A percentile compares a stretch with the other conserved stretches of the same genome.
Evolutionary conservation across 2,888 invertebrate genomes (phyloP).

Genomic region (Orthosia gothica): DNA sequence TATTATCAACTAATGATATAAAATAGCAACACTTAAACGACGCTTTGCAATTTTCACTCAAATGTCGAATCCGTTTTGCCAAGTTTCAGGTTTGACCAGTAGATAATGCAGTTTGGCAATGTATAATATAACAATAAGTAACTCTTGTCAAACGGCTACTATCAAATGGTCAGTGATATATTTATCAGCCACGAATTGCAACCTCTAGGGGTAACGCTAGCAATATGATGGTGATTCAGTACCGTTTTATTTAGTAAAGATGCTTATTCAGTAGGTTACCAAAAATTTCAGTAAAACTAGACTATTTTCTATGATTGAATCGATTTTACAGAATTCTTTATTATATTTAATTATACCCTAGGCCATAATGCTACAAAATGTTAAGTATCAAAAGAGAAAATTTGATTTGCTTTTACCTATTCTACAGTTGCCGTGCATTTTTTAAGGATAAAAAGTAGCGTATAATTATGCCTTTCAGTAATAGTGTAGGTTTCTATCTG

Average conservation of each 20-base stretch:
- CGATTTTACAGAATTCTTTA: too few species aligned
- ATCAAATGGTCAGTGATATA: conserved; percentile 49
- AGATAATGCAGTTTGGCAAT: conserved; percentile 71
- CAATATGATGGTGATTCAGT: not conserved
- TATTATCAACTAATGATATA: too few species aligned
- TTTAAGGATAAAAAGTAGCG: too few species aligned
- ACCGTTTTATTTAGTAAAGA: conserved; percentile 1
- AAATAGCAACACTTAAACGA: not conserved
- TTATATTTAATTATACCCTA: too few species aligned
- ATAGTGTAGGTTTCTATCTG: too few species aligned
- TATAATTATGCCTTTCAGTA: too few species aligned
- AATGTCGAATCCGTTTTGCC: conserved; percentile 59
- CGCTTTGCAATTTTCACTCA: not conserved
- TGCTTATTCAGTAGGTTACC: not conserved
- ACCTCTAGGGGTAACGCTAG: conserved; percentile 6
- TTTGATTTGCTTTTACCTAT: too few species aligned
- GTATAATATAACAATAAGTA: conserved; percentile 77
- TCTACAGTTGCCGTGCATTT: too few species aligned
- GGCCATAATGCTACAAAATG: too few species aligned
- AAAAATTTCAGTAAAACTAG: too few species aligned
- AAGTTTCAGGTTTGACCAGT: conserved; percentile 46
- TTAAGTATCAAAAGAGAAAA: too few species aligned
- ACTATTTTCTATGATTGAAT: too few species aligned
- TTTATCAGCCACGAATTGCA: conserved; percentile 29
- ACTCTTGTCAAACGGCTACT: conserved; percentile 66